A percentile compares a stretch with the other conserved stretches of the same genome.
These are phyloP conservation scores for Chironomus riparius DNA, from an alignment of 2,888 invertebrate genomes.

Conservation along the genomic window DNA sequence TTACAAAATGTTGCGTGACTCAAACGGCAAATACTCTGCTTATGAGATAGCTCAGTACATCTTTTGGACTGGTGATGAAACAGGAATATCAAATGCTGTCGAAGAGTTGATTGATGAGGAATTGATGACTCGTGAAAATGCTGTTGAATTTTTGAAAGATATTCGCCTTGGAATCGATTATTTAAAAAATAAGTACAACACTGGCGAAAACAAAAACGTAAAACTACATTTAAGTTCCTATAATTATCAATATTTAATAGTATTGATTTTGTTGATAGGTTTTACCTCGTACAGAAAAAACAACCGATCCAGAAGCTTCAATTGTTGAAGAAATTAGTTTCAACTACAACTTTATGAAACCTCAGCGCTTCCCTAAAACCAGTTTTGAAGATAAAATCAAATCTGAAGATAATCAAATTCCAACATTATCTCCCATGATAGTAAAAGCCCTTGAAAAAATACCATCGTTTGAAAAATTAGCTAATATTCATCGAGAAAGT, in stretches of 20 bases:
- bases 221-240: not conserved
- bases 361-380: slow-evolving; percentile 17
- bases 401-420: slow-evolving; percentile 8
- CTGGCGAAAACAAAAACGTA: slow-evolving; percentile 25
- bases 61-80: slow-evolving; percentile 74
- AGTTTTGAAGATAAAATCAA: slow-evolving; percentile 7
- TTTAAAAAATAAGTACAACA: slow-evolving; percentile 45
- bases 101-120: slow-evolving; percentile 69
- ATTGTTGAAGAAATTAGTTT: slow-evolving; percentile 30
- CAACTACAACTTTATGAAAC: slow-evolving; percentile 13
- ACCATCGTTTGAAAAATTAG: slow-evolving; percentile 38
- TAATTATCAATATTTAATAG: too few relatives aligned
- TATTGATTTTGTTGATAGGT: too few relatives aligned
- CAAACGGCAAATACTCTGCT: slow-evolving; percentile 61
- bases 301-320: not conserved
- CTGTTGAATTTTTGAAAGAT: slow-evolving; percentile 63
- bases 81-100: slow-evolving; percentile 64
- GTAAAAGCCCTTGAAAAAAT: slow-evolving; percentile 36
- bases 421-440: slow-evolving; percentile 32
- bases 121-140: slow-evolving; percentile 65
- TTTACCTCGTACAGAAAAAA: not conserved
- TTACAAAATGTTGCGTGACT: slow-evolving; percentile 42
- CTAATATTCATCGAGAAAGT: slow-evolving; percentile 33
- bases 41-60: slow-evolving; percentile 75
- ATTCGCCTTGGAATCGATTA: slow-evolving; percentile 66